A percentile compares a stretch with the other conserved stretches of the same genome.
These are phyloP conservation scores for Tetragonula clypearis DNA, from an alignment of 1,140 invertebrate genomes.

Conservation along the genomic window DNA sequence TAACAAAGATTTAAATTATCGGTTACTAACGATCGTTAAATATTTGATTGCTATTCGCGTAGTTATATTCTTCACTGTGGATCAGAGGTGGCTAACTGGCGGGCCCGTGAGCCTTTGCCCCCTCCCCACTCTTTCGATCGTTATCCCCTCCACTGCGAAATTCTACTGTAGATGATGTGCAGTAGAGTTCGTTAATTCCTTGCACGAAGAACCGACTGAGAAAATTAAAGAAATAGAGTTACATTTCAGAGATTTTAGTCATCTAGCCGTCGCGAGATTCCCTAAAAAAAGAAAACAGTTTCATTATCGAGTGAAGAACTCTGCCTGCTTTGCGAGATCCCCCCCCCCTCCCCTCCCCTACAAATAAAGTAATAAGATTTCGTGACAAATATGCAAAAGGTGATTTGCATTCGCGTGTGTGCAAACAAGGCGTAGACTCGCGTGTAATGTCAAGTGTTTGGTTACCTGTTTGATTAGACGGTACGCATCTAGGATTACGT, in stretches of 20 bases:
- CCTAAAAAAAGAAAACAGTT: background rate
- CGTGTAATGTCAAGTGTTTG: slow-evolving; percentile 43
- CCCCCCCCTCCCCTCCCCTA: no score
- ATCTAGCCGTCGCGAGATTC: background rate
- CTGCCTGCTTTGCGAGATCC: background rate
- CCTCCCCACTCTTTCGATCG: no score
- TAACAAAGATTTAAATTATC: no score
- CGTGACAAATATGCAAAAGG: no score
- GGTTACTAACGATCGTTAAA: no score
- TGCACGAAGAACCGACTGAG: background rate
- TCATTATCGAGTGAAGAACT: background rate
- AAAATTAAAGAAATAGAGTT: slow-evolving; percentile 28
- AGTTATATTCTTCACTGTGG: no score
- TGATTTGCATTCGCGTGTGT: slow-evolving; percentile 19
- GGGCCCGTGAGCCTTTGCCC: no score
- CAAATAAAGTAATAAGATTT: background rate
- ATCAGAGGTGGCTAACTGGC: no score
- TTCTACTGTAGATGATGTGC: background rate
- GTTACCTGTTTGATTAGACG: slow-evolving; percentile 58
- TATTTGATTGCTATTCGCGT: no score
- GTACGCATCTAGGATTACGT: slow-evolving; percentile 48
- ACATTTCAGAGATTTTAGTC: slow-evolving; percentile 34
- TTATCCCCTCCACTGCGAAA: no score
- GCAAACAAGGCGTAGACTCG: slow-evolving; percentile 46
- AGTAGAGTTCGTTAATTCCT: background rate